Base-by-base conservation (phyloP, 2,888 invertebrate species). In the Matsumyia berberina region DNA sequence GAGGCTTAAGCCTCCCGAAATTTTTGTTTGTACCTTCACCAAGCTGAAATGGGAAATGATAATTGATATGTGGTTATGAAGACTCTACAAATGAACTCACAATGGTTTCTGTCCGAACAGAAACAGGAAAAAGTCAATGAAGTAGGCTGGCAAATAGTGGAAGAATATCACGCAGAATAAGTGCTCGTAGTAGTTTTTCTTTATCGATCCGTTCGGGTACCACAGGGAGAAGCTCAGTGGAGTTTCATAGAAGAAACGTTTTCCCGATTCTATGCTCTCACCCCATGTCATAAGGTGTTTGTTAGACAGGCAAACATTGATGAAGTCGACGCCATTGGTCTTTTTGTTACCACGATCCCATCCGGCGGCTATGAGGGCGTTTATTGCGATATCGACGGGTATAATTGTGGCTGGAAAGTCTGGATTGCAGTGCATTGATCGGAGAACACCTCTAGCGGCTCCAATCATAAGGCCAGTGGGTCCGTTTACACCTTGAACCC, bases 401-500 rank as follows among this genome's bases (percentile, higher is more conserved):
- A 97, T 93, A 0, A 96, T 91, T 87, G 97, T 96, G 0, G 95
- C 94, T 0, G 91, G 88, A 83, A 94, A 94, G 1, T 91, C 90
- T 7, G 92, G 92, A 87, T 92, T 91, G 89, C 96, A 96, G 86
- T 96, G 95, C 96, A 98, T 96, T 0, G 96, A 95, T 0, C 97
- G 94, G 33, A 98, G 95, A 0, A 97, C 95, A 39, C 94, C 97
- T 92, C 97, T 96, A 0, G 96, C 96, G 11, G 95, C 96, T 0
- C 95, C 96, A 2, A 96, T 94, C 88, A 97, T 91, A 0, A 97
- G 90, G 0, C 98, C 97, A 1, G 97, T 97, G 0, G 98, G 96
- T 0, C 98, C 98, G 89, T 98, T 97, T 60, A 97, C 92, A 88
- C 96, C 97, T 90, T 98, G 97, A 66, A 98, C 95, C 97, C 97